Base-by-base conservation (phyloP, 92 coral and sea anemone species). In the Epizoanthus rinbou region DNA sequence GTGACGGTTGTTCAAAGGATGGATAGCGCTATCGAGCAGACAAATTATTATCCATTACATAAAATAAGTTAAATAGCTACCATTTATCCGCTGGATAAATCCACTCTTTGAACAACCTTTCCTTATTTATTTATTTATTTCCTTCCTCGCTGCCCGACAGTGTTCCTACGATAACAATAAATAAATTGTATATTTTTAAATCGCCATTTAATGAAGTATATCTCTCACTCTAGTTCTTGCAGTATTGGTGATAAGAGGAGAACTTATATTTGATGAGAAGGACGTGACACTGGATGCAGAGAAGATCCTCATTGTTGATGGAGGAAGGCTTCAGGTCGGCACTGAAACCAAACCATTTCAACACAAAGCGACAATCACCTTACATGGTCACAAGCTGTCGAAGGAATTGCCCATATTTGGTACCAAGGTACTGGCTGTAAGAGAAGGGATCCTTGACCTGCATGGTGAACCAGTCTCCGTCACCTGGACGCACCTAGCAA, bases 401-500 rank as follows among this genome's bases (percentile, higher is more conserved):
- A 84, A 84, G 45, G 87, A 87, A 62, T 63, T 95, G 79, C 98
- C 98, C 64, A 89, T 95, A 69, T 95, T 88, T 85, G 98, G 98
- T 53, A 89, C 98, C 13, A 95, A 95, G 87, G 95, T 91, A 11
- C 80, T 95, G 80, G 98, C 94, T 3, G 92, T 95, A 1, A 86
- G 98, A 23, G 93, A 95, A 82, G 98, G 98, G 58, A 90, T 89
- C 64, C 75, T 95, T 80, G 98, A 93, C 81, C 83, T 95, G 82
- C 98, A 95, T 74, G 98, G 98, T 24, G 69, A 80, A 76, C 93
- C 87, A 37, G 90, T 95, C 37, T 89, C 88, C 11, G 75, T 92
- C 93, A 92, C 98, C 70, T 95, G 98, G 98, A 95, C 98, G 4
- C 91, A 88, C 35, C 87, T 95, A 60, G 92, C 93, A 60, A 74